Evolutionary conservation across 2,888 invertebrate species (phyloP).

Genomic region (Alitta virens): DNA sequence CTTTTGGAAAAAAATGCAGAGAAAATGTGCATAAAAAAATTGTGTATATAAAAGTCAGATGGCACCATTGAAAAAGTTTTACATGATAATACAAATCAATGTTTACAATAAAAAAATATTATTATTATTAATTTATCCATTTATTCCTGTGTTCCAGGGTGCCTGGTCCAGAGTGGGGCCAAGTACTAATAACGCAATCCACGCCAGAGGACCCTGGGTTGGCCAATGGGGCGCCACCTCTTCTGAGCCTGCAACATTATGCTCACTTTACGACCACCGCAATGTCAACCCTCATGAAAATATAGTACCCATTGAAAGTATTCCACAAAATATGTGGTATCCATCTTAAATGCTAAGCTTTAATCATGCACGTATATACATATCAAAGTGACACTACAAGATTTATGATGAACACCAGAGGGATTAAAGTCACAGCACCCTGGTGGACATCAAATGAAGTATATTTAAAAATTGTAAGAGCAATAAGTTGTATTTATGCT

Average conservation of each 20-base stretch:
- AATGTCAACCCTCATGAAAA: constrained; percentile 30
- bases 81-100: too few relatives aligned
- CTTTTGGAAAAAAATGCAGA: not conserved
- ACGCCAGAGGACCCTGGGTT: constrained; percentile 28
- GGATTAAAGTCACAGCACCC: too few relatives aligned
- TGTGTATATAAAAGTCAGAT: not conserved
- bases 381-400: too few relatives aligned
- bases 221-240: constrained; percentile 25
- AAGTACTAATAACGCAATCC: constrained; percentile 29
- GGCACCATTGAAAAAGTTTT: not conserved
- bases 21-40: not conserved
- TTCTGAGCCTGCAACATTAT: constrained; percentile 27
- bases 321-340: constrained; percentile 28
- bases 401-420: too few relatives aligned
- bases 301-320: constrained; percentile 26
- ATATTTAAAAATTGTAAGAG: too few relatives aligned
- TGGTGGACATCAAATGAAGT: too few relatives aligned
- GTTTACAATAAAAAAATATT: too few relatives aligned
- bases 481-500: too few relatives aligned
- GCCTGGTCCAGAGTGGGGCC: constrained; percentile 30
- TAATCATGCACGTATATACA: too few relatives aligned
- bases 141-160: constrained; percentile 17
- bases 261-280: constrained; percentile 27
- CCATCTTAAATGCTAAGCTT: too few relatives aligned
- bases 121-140: too few relatives aligned